A percentile compares a stretch with the other conserved stretches of the same genome.
phyloP scores from a whole-genome alignment of 2,113 vertebrate species.

The Fulmarus glacialis region DNA sequence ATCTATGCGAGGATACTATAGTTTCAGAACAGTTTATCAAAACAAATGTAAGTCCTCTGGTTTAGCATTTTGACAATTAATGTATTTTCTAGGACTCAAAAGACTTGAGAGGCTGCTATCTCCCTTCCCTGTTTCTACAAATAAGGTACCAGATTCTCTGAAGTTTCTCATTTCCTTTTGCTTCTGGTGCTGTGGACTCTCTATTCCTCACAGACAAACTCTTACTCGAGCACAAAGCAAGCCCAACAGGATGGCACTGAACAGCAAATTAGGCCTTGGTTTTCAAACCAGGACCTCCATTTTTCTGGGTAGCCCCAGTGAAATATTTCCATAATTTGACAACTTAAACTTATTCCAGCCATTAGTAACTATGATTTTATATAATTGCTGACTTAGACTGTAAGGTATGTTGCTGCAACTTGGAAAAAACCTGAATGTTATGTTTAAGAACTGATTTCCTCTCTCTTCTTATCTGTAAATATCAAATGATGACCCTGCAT shows the following conservation, averaged over 20 bases:
- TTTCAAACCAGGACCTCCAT: background rate
- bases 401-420: background rate
- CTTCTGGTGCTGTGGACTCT: background rate
- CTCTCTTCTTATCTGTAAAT: background rate
- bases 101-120: background rate
- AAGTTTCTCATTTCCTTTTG: slow-evolving; percentile 21
- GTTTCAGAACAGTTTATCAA: slow-evolving; percentile 37
- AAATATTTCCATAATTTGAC: background rate
- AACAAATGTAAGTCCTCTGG: background rate
- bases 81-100: background rate
- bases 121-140: background rate
- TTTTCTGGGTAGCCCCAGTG: background rate
- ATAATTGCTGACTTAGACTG: background rate
- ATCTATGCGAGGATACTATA: slow-evolving; percentile 9
- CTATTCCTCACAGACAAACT: background rate
- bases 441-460: background rate
- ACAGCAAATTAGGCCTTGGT: background rate
- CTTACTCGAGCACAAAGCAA: background rate
- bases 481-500: background rate
- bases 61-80: slow-evolving; percentile 27
- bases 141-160: slow-evolving; percentile 11
- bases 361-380: background rate
- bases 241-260: background rate
- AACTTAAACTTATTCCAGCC: background rate
- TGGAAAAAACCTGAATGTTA: background rate